Evolutionary conservation across 30 jellyfish, hydroid and myxozoan species (phyloP).

Genomic region (Chrysaora quinquecirrha): DNA sequence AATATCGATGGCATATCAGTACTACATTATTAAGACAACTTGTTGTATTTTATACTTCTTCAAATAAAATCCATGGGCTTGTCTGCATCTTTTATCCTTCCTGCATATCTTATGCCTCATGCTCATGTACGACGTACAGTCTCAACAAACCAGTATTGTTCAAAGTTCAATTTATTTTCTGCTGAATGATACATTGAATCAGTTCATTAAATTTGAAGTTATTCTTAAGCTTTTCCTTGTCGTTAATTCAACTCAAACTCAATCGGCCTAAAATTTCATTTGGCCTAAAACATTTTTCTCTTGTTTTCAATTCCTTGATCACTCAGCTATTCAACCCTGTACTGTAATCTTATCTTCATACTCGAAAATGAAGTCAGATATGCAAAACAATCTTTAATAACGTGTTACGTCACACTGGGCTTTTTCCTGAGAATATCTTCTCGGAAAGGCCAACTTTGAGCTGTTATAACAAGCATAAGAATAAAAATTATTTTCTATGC

Average conservation of each 20-base stretch:
- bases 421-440: neutral
- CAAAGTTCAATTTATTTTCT: neutral
- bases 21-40: neutral
- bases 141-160: neutral
- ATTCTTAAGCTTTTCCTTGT: neutral
- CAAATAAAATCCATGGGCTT: neutral
- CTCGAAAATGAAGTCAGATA: neutral
- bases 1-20: neutral
- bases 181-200: neutral
- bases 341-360: neutral
- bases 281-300: conserved; percentile 3
- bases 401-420: conserved; percentile 5
- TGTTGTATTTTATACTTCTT: neutral
- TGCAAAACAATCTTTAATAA: neutral
- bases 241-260: neutral
- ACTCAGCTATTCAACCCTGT: neutral
- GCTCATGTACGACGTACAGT: neutral
- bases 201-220: neutral
- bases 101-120: neutral
- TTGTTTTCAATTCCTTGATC: neutral
- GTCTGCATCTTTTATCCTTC: neutral
- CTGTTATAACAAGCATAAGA: neutral
- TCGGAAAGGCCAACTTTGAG: neutral
- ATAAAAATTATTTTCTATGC: too few relatives aligned
- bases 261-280: neutral